Base-by-base conservation (phyloP, 2,888 invertebrate species). In the Drosophila stalkeri region DNA sequence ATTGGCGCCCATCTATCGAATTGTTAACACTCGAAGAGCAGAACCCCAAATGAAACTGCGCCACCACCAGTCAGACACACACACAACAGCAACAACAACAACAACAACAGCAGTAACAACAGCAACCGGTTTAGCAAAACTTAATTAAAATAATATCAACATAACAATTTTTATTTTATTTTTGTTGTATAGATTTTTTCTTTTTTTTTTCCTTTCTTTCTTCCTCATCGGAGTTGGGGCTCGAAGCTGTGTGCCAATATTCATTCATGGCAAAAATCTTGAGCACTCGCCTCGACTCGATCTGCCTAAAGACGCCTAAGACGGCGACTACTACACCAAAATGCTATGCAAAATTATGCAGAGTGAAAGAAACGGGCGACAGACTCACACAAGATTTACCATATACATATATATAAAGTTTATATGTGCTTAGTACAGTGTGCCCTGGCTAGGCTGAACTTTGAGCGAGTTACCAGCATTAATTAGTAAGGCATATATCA, bases 71-170 rank as follows among this genome's bases (percentile, higher is more conserved):
- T 72, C 72, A 62, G 55, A 39, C 27, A 54, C 56, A 60, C 56
- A 27, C 37, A 23, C 54, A 14, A 33, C 31, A 18, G 7, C 51
- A 35, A 33, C 51, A 18, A n/a, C 8, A n/a, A 46, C 44, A 64
- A 1, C 49, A n/a, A 33, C 59, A 63, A 41, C 65, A 72, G 62
- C 69, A 70, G 66, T 64, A 61, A 31, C 71, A 44, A 14, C 44
- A 20, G 8, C n/a, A 90, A 91, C 90, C 90, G 91, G 91, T 91
- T 89, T 72, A 67, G 86, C 81, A 80, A 86, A 87, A 91, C 90
- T 91, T 90, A 91, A 90, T 90, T 90, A 90, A 90, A 90, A 91
- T 90, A 91, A 91, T 91, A 90, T 83, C 88, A 89, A 84, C 87
- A 91, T 87, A 90, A 87, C 90, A 91, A 91, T 89, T 90, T 91